Evolutionary conservation across 2,888 invertebrate species (phyloP).

Genomic region (Hirtodrosophila duncani): DNA sequence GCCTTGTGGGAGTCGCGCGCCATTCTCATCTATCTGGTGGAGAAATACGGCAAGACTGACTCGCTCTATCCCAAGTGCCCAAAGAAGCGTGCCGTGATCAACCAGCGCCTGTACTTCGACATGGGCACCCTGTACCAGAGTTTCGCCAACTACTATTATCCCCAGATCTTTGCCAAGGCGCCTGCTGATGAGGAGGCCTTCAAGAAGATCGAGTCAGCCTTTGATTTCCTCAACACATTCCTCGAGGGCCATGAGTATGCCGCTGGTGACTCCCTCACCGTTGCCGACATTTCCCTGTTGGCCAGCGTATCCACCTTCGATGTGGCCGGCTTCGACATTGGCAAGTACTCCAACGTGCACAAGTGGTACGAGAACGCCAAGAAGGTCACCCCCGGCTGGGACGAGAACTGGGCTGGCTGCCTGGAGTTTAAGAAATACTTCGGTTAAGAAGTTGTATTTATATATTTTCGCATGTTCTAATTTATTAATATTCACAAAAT

Average conservation of each 20-base stretch:
- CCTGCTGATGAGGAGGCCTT: constrained; percentile 84
- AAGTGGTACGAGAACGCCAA: constrained; percentile 83
- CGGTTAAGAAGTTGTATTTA: constrained; percentile 31
- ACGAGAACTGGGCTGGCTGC: constrained; percentile 81
- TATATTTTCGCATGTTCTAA: constrained; percentile 22
- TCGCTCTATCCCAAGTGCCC: constrained; percentile 87
- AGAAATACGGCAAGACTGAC: constrained; percentile 89
- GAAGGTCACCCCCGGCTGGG: constrained; percentile 81
- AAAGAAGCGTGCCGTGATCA: constrained; percentile 86
- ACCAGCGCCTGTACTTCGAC: constrained; percentile 89
- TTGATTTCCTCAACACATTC: constrained; percentile 85
- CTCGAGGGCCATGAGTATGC: constrained; percentile 84
- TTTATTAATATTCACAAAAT: constrained; percentile 34
- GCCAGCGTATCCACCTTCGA: constrained; percentile 85
- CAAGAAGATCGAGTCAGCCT: constrained; percentile 84
- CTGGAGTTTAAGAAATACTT: constrained; percentile 80
- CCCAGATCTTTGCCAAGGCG: constrained; percentile 82
- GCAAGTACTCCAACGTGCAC: constrained; percentile 83
- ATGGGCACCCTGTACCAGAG: constrained; percentile 86
- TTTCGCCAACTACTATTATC: constrained; percentile 85
- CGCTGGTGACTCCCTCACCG: constrained; percentile 85
- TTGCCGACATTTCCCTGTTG: constrained; percentile 87
- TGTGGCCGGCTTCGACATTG: constrained; percentile 83
- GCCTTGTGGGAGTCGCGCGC: constrained; percentile 91
- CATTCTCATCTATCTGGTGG: constrained; percentile 88